Percentiles rank a stretch among this genome's conserved stretches.
Conservation (phyloP, 2,113 vertebrate genomes). For the Cryptomyrus ogoouensis region DNA sequence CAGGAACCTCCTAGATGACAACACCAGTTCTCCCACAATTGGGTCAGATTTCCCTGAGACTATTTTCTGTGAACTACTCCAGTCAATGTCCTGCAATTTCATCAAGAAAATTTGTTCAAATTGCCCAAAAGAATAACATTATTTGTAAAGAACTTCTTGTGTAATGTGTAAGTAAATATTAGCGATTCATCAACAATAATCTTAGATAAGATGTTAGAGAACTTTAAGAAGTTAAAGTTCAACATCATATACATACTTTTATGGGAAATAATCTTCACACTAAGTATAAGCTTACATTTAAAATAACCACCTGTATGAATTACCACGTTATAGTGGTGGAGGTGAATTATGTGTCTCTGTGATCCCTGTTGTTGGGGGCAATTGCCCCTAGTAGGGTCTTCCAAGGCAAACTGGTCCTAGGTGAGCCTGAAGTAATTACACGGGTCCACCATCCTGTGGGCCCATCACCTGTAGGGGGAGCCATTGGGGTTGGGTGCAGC, state of each 20-base stretch:
- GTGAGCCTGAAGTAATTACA: background rate
- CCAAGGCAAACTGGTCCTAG: background rate
- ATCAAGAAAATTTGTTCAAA: background rate
- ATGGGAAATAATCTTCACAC: background rate
- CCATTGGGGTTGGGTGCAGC: background rate
- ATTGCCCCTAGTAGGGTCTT: background rate
- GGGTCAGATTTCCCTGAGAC: background rate
- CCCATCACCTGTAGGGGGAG: background rate
- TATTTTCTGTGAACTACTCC: background rate
- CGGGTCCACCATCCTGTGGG: background rate
- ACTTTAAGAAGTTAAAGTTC: background rate
- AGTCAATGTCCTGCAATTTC: background rate
- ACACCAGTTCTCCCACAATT: background rate
- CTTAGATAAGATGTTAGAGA: background rate
- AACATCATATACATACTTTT: background rate
- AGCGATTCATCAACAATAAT: background rate
- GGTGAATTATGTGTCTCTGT: background rate
- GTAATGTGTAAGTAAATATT: background rate
- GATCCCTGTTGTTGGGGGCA: background rate
- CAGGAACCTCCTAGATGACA: background rate
- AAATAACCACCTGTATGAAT: background rate
- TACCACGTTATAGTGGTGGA: background rate
- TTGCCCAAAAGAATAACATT: background rate
- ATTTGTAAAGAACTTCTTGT: background rate
- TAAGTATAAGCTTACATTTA: background rate